phyloP scores from a whole-genome alignment of 2,888 invertebrate species.

The Heliconius cydno region DNA sequence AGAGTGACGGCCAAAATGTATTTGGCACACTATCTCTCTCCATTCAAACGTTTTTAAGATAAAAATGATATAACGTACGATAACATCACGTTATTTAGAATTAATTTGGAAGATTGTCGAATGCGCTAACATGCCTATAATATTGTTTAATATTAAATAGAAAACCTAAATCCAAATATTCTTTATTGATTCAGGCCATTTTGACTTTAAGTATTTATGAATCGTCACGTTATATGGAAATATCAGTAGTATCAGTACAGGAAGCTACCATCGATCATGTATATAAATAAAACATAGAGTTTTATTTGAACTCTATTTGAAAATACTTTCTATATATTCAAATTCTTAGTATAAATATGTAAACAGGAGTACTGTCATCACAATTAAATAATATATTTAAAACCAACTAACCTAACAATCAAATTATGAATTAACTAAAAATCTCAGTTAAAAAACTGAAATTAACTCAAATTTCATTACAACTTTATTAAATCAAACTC shows the following conservation, averaged over 20 bases:
- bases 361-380: no score
- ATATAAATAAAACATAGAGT: neutral
- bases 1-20: no score
- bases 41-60: constrained; percentile 3
- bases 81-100: neutral
- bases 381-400: no score
- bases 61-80: neutral
- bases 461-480: neutral
- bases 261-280: neutral
- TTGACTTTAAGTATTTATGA: neutral
- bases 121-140: no score
- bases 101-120: no score
- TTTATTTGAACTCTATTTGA: neutral
- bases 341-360: no score
- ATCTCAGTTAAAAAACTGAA: neutral
- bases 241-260: neutral
- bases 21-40: neutral
- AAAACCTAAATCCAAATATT: no score
- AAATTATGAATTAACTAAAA: no score
- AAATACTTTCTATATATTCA: neutral
- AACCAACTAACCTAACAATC: no score
- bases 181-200: neutral
- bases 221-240: neutral
- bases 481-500: neutral
- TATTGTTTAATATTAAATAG: no score